Evolutionary conservation across 2,797 vertebrate genomes (phyloP), one percentile per base, ranked within the genome.

Genomic region (Bothrops alternatus): DNA sequence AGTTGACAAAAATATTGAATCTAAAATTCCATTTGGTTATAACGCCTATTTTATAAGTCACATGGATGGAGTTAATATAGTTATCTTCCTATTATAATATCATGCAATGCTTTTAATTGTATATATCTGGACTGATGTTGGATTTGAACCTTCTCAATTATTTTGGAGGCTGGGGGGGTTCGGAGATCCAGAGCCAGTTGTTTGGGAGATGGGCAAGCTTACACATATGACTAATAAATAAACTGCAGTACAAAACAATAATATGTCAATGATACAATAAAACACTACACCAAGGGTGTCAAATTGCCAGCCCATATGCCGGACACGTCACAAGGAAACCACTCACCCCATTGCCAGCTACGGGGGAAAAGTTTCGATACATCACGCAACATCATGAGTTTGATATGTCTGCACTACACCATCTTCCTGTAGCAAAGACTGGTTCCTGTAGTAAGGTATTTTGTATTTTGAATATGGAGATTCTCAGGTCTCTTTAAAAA

Each of bases 381-480:
- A 8, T 53, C 50, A 10, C 10, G 8, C 2, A 8, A 53, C 8
- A 8, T 53, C 50, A 53, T 53, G 50, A 53, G 50, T 8, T 53
- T 53, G 50, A 53, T 8, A 53, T 53, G 50, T 53, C 50, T 53
- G 50, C 8, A 10, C 69, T 78, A 78, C 20, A 23, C 37, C 14
- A 7, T 63, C 42, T 86, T 65, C 6, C 28, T 47, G 4, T 14
- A 18, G 14, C 37, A 87, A 63, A 69, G 3, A 53, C 12, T 28
- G 13, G 25, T 50, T 26, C 6, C 23, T 87, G 18, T 89, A 11
- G 2, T 28, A 69, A 91, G 25, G 32, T 90, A 78, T 18, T 57
- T 0, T 2, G n/a, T 58, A 32, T 12, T 91, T 56, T 60, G 0
- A 63, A 0, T 28, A 85, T n/a, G 5, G 55, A 6, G 50, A 87